These are phyloP conservation scores for Poicephalus gulielmi DNA, from an alignment of 2,113 vertebrate species.

Conservation along the genomic window DNA sequence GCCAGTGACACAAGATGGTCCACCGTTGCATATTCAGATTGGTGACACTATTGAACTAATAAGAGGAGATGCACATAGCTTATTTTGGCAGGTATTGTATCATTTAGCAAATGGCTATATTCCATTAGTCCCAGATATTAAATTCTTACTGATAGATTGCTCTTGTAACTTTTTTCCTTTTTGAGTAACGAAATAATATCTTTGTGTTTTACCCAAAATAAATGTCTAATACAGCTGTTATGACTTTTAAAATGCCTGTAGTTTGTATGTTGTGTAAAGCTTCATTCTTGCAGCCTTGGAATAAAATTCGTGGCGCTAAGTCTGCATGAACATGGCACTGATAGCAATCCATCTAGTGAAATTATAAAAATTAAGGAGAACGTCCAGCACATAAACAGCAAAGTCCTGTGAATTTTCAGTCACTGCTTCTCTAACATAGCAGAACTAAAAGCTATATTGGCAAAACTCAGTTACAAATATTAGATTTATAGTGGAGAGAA, in stretches of 20 bases:
- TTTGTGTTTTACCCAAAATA: background rate
- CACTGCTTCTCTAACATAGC: background rate
- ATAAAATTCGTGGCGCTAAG: background rate
- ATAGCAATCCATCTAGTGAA: background rate
- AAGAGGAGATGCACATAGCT: constrained; percentile 86
- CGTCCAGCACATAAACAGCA: background rate
- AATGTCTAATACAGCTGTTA: background rate
- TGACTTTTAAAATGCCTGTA: background rate
- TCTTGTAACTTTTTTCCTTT: background rate
- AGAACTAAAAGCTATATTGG: background rate
- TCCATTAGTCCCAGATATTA: background rate
- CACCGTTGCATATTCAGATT: constrained; percentile 83
- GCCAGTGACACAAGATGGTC: constrained; percentile 79
- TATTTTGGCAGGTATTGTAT: constrained; percentile 92
- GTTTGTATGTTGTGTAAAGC: background rate
- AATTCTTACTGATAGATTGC: background rate
- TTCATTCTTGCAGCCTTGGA: background rate
- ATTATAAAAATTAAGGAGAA: background rate
- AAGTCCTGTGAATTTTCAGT: background rate
- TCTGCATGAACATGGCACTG: background rate
- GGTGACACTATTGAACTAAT: constrained; percentile 92
- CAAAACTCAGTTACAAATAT: background rate
- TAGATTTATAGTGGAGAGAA: background rate
- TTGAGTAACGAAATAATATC: background rate
- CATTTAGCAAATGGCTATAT: background rate